Base-by-base conservation (phyloP, 2,113 vertebrate genomes). In the Mobula birostris region DNA sequence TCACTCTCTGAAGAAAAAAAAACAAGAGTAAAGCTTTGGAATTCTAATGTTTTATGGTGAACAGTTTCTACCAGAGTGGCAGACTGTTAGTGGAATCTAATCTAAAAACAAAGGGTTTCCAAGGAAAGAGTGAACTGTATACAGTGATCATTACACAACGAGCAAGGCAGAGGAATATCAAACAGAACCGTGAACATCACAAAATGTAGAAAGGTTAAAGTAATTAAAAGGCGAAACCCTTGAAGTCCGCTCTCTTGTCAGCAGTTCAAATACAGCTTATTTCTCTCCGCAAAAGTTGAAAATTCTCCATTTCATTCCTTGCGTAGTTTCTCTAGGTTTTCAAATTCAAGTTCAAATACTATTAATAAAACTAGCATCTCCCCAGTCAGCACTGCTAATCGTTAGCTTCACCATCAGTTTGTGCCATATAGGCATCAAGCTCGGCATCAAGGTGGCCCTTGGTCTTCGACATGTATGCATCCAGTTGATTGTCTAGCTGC, bases 391-490 rank as follows among this genome's bases (percentile, higher is more conserved):
- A 58, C 94, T 36, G 95, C 97, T 97, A 99, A 95, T 99, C 98
- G 95, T 98, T 97, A 0, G 97, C 96, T 91, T 99, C 98, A 0
- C 98, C 98, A 94, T 99, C 98, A 5, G 98, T 98, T 95, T 99
- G 98, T 9, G 99, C 98, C 99, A 99, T 99, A 96, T 99, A 99
- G 0, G 98, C 99, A 19, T 99, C 99, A 95, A 99, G 97, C 96
- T 99, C 98, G 0, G 99, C 99, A 0, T 99, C 99, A 94, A 99
- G 96, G 95, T 99, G 98, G 94, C 99, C 99, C 95, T 99, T 99
- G 2, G 98, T 99, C 95, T 99, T 99, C 0, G 98, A 99, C 99
- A 99, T 99, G 96, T 99, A 99, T 0, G 98, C 98, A 1, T 99
- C 99, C 87, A 99, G 95, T 88, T 99, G 99, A 97, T 98, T 99